Evolutionary conservation across 2,888 invertebrate genomes (phyloP), one percentile per base, ranked within the genome.

Genomic region (Tigriopus californicus): DNA sequence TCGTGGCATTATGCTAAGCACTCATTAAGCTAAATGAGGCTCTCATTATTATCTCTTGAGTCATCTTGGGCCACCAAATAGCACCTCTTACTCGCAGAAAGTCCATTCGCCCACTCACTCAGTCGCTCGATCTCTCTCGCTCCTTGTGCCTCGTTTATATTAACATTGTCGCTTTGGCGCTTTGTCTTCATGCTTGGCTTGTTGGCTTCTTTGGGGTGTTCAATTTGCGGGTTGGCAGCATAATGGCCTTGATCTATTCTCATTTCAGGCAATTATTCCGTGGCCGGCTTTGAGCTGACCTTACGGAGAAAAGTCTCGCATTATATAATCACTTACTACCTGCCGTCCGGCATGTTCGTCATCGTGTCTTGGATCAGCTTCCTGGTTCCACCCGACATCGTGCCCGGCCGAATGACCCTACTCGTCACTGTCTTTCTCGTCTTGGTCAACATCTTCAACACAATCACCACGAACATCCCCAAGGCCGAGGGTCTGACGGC

Each of bases 291-390:
- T 24, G 56, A 56, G 56, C 46, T 56, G 24, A 56, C 56, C 18
- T 33, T 56, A 13, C 20, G 44, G 46, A 15, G 56, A 56, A 56
- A 59, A 51, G 59, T 59, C 15, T 59, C 59, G 10, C 59, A 59
- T 51, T 59, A 59, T 42, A 59, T 59, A 15, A 59, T 59, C 40
- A 59, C 59, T 25, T 59, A 51, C 52, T 59, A 59, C 59, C 52
- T 59, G n/a, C 59, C 59, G 12, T 59, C 59, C 1, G 59, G 59
- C 18, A 59, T 59, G 59, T 59, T 59, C 42, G 59, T 59, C 13
- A 59, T 59, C 52, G 59, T 59, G 4, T 59, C 59, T n/a, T 59
- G 59, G 59, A 59, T 59, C 52, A 59, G 59, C 22, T 59, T 59
- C 24, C 44, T 59, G 1, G 49, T 59, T 20, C 59, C 59, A 5